Evolutionary conservation across 2,888 invertebrate species (phyloP).

Genomic region (Seladonia tumulorum): DNA sequence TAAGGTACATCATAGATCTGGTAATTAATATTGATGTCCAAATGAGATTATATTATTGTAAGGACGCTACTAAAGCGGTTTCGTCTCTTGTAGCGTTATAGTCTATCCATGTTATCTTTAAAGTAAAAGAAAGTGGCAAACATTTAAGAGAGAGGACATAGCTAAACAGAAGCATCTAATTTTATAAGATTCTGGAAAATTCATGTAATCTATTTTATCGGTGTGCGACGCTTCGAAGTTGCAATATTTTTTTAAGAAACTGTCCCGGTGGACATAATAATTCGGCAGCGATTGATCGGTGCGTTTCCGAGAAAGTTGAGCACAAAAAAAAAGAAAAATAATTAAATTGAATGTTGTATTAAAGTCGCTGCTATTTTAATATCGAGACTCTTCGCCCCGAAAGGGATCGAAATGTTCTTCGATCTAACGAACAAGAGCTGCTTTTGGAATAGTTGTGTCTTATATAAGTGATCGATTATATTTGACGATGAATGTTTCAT

Average conservation of each 20-base stretch:
- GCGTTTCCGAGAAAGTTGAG: not conserved
- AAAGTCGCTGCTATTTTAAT: slow-evolving; percentile 2
- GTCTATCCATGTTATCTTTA: slow-evolving; percentile 58
- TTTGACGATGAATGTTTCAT: slow-evolving; percentile 54
- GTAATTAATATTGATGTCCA: slow-evolving; percentile 56
- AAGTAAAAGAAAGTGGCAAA: slow-evolving; percentile 46
- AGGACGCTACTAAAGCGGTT: slow-evolving; percentile 34
- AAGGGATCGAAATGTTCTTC: slow-evolving; percentile 9
- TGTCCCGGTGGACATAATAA: not conserved
- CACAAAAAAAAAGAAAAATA: not conserved
- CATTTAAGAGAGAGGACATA: slow-evolving; percentile 33
- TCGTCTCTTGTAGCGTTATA: slow-evolving; percentile 50
- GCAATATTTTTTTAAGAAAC: slow-evolving; percentile 36
- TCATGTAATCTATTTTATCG: slow-evolving; percentile 34
- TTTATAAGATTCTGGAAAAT: slow-evolving; percentile 44
- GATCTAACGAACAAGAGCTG: slow-evolving; percentile 35
- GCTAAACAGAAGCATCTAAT: slow-evolving; percentile 53
- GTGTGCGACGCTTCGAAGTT: slow-evolving; percentile 5
- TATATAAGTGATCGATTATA: slow-evolving; percentile 34
- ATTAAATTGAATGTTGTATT: not conserved
- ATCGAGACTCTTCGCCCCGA: not conserved
- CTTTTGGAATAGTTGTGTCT: slow-evolving; percentile 58
- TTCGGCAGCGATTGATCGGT: slow-evolving; percentile 14
- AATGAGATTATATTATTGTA: slow-evolving; percentile 64
- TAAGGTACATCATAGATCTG: slow-evolving; percentile 43